A percentile compares a stretch with the other conserved stretches of the same genome.
These are phyloP conservation scores for Bombus turneri DNA, from an alignment of 1,140 invertebrate species.

Conservation along the genomic window DNA sequence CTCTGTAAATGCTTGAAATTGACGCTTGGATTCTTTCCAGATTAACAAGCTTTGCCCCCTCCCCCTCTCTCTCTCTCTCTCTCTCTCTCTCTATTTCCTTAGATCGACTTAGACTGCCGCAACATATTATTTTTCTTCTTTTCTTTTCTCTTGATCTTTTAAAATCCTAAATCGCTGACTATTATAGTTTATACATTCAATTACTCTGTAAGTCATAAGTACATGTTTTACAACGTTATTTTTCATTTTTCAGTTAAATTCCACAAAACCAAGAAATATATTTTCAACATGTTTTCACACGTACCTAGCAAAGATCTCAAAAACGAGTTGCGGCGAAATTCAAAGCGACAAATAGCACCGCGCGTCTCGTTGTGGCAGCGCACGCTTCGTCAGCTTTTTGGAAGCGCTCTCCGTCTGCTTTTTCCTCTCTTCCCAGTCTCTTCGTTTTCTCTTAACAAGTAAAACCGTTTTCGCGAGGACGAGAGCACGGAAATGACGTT, in stretches of 20 bases:
- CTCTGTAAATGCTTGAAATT: constrained; percentile 19
- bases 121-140: too few species aligned
- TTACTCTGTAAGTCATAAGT: too few species aligned
- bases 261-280: not conserved
- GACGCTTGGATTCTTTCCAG: not conserved
- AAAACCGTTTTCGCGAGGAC: not conserved
- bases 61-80: too few species aligned
- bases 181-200: too few species aligned
- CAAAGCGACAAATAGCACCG: not conserved
- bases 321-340: not conserved
- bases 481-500: not conserved
- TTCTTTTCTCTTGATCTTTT: not conserved
- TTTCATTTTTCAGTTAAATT: not conserved
- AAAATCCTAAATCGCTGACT: too few species aligned
- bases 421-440: not conserved
- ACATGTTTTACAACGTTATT: too few species aligned
- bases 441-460: not conserved
- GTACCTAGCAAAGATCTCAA: not conserved
- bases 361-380: not conserved
- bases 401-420: not conserved
- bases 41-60: not conserved
- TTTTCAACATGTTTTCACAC: not conserved
- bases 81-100: too few species aligned
- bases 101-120: too few species aligned
- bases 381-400: not conserved